Percentiles rank a stretch among this genome's conserved stretches.
Evolutionary conservation across 1,140 invertebrate genomes (phyloP).

Genomic region (Dendrolimus punctatus): DNA sequence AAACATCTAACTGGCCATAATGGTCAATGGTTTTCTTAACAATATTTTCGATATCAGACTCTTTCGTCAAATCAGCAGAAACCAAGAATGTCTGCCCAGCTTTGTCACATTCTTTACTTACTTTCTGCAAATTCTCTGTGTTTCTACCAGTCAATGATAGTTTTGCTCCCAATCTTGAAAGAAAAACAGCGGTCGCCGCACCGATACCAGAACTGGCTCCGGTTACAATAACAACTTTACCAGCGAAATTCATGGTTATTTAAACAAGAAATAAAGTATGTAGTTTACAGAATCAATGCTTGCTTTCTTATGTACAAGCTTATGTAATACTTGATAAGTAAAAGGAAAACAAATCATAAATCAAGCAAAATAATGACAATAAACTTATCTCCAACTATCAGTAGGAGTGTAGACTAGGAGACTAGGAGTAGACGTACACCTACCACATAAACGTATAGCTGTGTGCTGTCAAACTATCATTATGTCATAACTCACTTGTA

Average conservation of each 20-base stretch:
- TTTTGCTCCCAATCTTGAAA: slow-evolving; percentile 83
- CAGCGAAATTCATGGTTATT: slow-evolving; percentile 74
- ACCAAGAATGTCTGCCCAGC: slow-evolving; percentile 40
- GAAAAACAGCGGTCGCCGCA: slow-evolving; percentile 82
- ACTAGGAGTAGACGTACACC: no score
- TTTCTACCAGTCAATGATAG: slow-evolving; percentile 83
- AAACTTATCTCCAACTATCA: no score
- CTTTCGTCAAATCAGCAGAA: slow-evolving; percentile 81
- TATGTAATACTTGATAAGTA: no score
- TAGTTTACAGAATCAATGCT: no score
- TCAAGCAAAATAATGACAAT: no score
- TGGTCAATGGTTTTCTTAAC: slow-evolving; percentile 79
- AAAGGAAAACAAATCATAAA: no score
- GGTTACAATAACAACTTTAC: slow-evolving; percentile 81
- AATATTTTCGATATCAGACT: slow-evolving; percentile 81
- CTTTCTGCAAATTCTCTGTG: slow-evolving; percentile 57
- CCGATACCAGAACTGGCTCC: slow-evolving; percentile 93
- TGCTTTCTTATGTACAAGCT: no score
- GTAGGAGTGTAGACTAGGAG: no score
- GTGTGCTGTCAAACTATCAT: no score
- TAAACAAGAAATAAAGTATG: neutral
- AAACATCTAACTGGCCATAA: slow-evolving; percentile 82
- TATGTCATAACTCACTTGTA: no score
- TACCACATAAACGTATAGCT: no score
- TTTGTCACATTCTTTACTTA: slow-evolving; percentile 49